A percentile compares a stretch with the other conserved stretches of the same genome.
These are phyloP conservation scores for Spialia ferax DNA, from an alignment of 2,888 invertebrate genomes.

Conservation along the genomic window DNA sequence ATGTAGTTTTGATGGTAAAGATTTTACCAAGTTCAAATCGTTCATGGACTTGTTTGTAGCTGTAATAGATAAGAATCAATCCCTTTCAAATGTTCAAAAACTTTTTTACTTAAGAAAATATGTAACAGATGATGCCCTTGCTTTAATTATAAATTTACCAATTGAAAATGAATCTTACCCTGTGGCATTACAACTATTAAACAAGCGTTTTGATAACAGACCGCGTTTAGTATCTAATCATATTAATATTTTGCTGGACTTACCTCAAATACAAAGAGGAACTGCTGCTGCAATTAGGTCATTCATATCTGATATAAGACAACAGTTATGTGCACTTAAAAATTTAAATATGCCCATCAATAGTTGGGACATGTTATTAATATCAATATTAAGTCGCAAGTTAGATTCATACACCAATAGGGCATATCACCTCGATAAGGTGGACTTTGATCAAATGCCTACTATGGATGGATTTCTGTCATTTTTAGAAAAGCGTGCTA, in stretches of 20 bases:
- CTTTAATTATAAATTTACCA: background rate
- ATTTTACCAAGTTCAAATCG: background rate
- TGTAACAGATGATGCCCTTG: background rate
- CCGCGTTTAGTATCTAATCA: background rate
- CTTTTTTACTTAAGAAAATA: background rate
- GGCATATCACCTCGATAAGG: background rate
- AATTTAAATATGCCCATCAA: background rate
- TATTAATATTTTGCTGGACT: background rate
- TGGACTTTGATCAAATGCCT: background rate
- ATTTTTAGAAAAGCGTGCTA: constrained; percentile 1
- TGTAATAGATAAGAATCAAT: background rate
- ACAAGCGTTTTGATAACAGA: background rate
- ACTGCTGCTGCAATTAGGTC: background rate
- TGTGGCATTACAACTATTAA: background rate
- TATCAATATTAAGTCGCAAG: background rate
- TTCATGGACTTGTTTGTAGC: background rate
- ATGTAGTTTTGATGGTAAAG: background rate
- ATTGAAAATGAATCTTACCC: background rate
- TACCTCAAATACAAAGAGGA: background rate
- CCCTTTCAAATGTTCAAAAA: background rate
- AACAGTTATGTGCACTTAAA: background rate
- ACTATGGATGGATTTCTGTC: background rate
- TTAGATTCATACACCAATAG: background rate
- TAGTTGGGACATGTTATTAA: background rate
- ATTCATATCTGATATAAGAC: background rate